A percentile compares a stretch with the other conserved stretches of the same genome.
These are phyloP conservation scores for Brachionus angularis DNA, from an alignment of 1,140 invertebrate species.

Conservation along the genomic window DNA sequence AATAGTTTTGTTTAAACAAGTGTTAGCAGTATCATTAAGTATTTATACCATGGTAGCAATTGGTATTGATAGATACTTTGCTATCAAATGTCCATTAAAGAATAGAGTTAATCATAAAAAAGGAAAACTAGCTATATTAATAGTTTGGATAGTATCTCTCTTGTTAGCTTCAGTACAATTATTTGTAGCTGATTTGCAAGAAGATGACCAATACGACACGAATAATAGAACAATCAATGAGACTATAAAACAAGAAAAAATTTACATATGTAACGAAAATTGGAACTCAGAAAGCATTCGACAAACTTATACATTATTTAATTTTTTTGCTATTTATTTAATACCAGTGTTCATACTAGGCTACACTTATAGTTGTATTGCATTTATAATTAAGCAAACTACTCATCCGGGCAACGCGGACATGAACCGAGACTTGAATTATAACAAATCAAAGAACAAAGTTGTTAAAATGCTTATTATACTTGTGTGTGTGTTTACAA, in stretches of 20 bases:
- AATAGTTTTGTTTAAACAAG: conserved; percentile 43
- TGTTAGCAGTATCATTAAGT: conserved; percentile 31
- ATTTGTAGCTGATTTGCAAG: conserved; percentile 19
- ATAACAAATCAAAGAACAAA: conserved; percentile 45
- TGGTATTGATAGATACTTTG: conserved; percentile 35
- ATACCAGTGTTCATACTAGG: conserved; percentile 39
- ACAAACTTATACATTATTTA: conserved; percentile 42
- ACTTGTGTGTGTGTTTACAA: conserved; percentile 58
- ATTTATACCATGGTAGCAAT: conserved; percentile 44
- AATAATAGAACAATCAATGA: neutral
- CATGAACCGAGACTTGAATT: conserved; percentile 26
- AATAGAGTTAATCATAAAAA: conserved; percentile 15
- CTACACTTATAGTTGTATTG: conserved; percentile 36
- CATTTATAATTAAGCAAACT: conserved; percentile 41
- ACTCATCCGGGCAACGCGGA: conserved; percentile 39
- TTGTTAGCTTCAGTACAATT: conserved; percentile 36
- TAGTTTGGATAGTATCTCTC: conserved; percentile 34
- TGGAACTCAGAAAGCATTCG: conserved; percentile 6
- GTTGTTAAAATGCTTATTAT: conserved; percentile 60
- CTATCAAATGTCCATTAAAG: conserved; percentile 38
- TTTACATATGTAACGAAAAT: conserved; percentile 24
- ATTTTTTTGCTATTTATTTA: conserved; percentile 42
- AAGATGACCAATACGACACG: neutral
- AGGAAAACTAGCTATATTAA: conserved; percentile 30
- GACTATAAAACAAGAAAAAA: conserved; percentile 6